Evolutionary conservation across 2,888 invertebrate genomes (phyloP), one percentile per base, ranked within the genome.

Genomic region (Argyra leucocephala): DNA sequence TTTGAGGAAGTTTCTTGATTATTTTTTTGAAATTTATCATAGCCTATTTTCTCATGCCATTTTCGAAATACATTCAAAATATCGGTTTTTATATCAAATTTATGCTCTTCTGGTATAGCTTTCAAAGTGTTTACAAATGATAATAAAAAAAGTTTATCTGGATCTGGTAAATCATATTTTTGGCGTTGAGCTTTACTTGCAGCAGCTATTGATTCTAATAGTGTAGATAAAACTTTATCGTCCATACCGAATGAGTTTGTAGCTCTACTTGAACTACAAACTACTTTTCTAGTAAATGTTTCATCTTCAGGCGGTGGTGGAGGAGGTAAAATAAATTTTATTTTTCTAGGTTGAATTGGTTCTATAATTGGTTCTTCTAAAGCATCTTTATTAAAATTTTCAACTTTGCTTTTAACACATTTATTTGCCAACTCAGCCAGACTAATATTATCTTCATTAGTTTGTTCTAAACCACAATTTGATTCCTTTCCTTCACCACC

Each of bases 61-160:
- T 76, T 76, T 62, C 77, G 77, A 7, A 78, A 67, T 18, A 77
- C 77, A 67, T 78, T 78, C 69, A 78, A 77, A 3, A 78, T 71
- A 69, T 78, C 77, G 6, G 76, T 74, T 66, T 78, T 78, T 0
- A 78, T 77, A 62, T 78, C 77, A n/a, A 77, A 69, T 3, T 78
- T 73, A 67, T 77, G 75, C 23, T 78, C 77, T 66, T 77, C 78
- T 1, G 77, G 78, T 63, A 78, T 76, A 3, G 76, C 71, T 66
- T 77, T 78, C 23, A 78, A 76, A 71, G 78, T 77, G 59, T 78
- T 76, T 61, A 77, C 78, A 0, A 78, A 70, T 3, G 77, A 78
- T 1, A 78, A 71, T 3, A 78, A 69, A 65, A 78, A 78, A 0
- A 78, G 71, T 68, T 76, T 78, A 60, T 78, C 77, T 0, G 77